These are phyloP conservation scores for Pterophyllum scalare DNA, from an alignment of 2,113 vertebrate species.

Conservation along the genomic window DNA sequence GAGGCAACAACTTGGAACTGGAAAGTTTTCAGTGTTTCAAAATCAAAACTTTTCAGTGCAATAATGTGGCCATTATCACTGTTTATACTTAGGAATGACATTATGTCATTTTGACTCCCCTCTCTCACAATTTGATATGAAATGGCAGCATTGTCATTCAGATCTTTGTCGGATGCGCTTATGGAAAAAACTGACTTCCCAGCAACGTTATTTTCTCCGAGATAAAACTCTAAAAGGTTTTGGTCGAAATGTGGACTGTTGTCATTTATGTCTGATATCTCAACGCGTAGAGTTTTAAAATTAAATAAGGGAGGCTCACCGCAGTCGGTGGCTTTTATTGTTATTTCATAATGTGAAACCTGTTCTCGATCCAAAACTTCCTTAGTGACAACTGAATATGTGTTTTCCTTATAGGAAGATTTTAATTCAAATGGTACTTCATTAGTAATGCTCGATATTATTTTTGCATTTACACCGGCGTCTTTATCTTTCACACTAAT, in stretches of 20 bases:
- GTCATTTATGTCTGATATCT: slow-evolving; percentile 78
- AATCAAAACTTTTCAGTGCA: slow-evolving; percentile 72
- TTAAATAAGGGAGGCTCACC: slow-evolving; percentile 68
- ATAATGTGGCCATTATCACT: slow-evolving; percentile 64
- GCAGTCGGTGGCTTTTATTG: slow-evolving; percentile 67
- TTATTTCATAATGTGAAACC: slow-evolving; percentile 78
- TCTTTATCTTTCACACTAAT: slow-evolving; percentile 64
- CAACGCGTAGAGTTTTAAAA: slow-evolving; percentile 59
- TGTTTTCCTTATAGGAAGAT: slow-evolving; percentile 54
- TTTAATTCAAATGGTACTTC: slow-evolving; percentile 51
- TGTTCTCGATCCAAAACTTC: slow-evolving; percentile 49
- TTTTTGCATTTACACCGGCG: slow-evolving; percentile 39
- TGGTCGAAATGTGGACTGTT: slow-evolving; percentile 68
- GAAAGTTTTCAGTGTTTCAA: slow-evolving; percentile 68
- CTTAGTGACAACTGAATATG: slow-evolving; percentile 57
- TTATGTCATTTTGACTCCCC: slow-evolving; percentile 12
- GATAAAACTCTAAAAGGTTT: slow-evolving; percentile 60
- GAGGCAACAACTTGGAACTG: slow-evolving; percentile 47
- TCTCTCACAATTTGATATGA: slow-evolving; percentile 58
- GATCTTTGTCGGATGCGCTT: slow-evolving; percentile 64
- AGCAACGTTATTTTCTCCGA: slow-evolving; percentile 72
- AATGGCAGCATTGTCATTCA: slow-evolving; percentile 64
- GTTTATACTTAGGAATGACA: slow-evolving; percentile 68
- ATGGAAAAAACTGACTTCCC: slow-evolving; percentile 65
- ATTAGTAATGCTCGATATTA: slow-evolving; percentile 46